phyloP scores from a whole-genome alignment of 2,113 vertebrate species.

The Glaucomys volans region DNA sequence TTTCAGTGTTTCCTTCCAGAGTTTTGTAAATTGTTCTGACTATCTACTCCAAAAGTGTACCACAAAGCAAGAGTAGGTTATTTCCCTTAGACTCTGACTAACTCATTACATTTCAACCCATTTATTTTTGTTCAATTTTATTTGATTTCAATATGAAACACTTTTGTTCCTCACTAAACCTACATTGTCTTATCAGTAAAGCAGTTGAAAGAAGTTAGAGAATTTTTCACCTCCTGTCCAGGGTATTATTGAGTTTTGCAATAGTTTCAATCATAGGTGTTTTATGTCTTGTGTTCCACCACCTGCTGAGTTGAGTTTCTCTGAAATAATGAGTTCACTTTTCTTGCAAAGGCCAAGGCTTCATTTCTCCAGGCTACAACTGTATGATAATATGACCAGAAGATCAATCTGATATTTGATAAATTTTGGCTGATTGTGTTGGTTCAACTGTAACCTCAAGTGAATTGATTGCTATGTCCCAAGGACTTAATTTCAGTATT shows the following conservation, averaged over 20 bases:
- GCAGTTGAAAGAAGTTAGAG: background rate
- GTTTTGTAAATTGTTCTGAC: background rate
- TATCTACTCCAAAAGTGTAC: background rate
- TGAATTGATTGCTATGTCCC: background rate
- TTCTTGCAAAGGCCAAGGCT: background rate
- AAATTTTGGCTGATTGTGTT: background rate
- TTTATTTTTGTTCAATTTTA: constrained; percentile 8
- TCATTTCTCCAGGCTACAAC: background rate
- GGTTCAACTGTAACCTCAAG: background rate
- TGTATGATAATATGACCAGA: background rate
- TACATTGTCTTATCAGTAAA: background rate
- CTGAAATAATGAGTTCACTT: constrained; percentile 56
- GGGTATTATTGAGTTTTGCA: background rate
- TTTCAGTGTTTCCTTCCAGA: background rate
- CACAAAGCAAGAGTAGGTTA: background rate
- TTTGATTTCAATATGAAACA: background rate
- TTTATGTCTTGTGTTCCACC: background rate
- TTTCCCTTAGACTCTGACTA: background rate
- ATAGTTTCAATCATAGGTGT: background rate
- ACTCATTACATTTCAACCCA: background rate
- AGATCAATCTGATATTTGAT: constrained; percentile 24
- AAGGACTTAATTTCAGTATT: background rate
- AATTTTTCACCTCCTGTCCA: background rate
- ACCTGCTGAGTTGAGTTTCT: background rate
- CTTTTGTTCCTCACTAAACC: background rate